Base-by-base conservation (phyloP, 2,797 vertebrate species). In the Coregonus suidteri region DNA sequence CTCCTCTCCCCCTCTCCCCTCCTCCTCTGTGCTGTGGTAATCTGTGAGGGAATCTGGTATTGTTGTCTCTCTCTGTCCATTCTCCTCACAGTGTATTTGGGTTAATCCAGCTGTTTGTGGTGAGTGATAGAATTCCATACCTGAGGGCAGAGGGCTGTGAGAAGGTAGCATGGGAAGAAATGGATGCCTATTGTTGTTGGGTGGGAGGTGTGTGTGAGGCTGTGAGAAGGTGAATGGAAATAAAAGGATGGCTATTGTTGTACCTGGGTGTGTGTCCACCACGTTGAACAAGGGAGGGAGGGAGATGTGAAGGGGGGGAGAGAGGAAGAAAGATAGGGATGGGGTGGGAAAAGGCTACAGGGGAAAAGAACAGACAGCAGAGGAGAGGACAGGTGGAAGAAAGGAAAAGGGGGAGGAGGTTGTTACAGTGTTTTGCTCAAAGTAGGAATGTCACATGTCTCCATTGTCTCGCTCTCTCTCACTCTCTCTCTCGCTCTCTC, bases 51-150 rank as follows among this genome's bases (percentile, higher is more conserved):
- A 84, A 92, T 93, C 90, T 87, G 76, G 0, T 59, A 75, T 82
- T 75, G 91, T 91, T 93, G 88, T 91, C 84, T 80, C 68, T 59
- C 16, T 59, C 56, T 7, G 18, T 59, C 56, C 56, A 74, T 54
- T 20, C 30, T 86, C 82, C 87, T 81, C 35, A 5, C 78, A 79
- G 87, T 91, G 89, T 87, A 91, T 92, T 91, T 89, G 87, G 88
- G 89, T 82, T 93, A 90, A 92, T 93, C 91, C 90, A 89, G 86
- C 87, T 86, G 90, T 91, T 92, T 93, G 87, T 89, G 83, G 82
- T 81, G 79, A 89, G 86, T 91, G 93, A 93, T 94, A 92, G 91
- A 91, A 88, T 94, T 95, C 90, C 94, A 93, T 91, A 94, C 94
- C 94, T 90, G 88, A 93, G 92, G 94, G 92, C 86, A 83, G 79